Evolutionary conservation across 2,113 vertebrate species (phyloP).

Genomic region (Numida meleagris): DNA sequence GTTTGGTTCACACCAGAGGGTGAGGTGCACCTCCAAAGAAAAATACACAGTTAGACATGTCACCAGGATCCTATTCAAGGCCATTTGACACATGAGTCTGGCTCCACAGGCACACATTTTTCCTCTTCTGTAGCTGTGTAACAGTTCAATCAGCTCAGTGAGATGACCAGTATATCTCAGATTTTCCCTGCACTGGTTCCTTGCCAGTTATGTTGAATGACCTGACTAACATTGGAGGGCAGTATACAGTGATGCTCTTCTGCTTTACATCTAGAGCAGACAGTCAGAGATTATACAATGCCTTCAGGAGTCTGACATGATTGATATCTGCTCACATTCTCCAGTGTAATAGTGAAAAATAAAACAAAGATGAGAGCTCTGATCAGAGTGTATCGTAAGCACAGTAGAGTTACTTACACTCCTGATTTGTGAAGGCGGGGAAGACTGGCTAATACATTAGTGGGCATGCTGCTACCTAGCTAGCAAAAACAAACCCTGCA

Average conservation of each 20-base stretch:
- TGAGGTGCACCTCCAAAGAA: background rate
- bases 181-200: background rate
- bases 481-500: background rate
- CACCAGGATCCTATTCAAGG: background rate
- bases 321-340: background rate
- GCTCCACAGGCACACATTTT: background rate
- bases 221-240: background rate
- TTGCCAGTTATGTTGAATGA: background rate
- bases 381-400: background rate
- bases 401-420: background rate
- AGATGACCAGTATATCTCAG: background rate
- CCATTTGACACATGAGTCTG: background rate
- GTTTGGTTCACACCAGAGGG: fast-evolving
- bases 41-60: background rate
- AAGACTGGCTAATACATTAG: background rate
- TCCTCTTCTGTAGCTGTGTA: background rate
- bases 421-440: background rate
- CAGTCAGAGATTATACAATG: background rate
- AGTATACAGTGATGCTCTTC: background rate
- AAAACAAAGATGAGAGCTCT: background rate
- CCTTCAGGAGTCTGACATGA: background rate
- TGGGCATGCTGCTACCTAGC: background rate
- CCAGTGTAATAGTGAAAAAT: background rate
- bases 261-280: background rate
- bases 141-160: background rate